Evolutionary conservation across 2,113 vertebrate species (phyloP).

Genomic region (Equus przewalskii): DNA sequence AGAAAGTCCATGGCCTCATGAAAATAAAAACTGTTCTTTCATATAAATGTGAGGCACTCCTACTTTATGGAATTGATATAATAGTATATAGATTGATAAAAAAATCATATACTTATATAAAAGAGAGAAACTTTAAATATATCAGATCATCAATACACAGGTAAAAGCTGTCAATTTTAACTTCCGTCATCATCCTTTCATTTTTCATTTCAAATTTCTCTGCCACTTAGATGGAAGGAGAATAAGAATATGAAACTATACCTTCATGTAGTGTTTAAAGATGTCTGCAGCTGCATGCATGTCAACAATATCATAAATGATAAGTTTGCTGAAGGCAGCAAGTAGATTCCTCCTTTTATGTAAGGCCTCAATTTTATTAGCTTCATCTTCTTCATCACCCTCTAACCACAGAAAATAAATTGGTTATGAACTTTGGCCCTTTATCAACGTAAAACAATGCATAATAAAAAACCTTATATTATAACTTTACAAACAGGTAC

Average conservation of each 20-base stretch:
- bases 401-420: slow-evolving; percentile 88
- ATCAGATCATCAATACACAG: slow-evolving; percentile 18
- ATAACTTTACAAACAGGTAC: slow-evolving; percentile 34
- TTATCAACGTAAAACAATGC: slow-evolving; percentile 40
- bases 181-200: background rate
- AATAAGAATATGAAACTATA: slow-evolving; percentile 79
- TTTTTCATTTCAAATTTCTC: slow-evolving; percentile 30
- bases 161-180: slow-evolving; percentile 41
- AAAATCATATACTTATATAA: background rate
- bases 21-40: slow-evolving; percentile 48
- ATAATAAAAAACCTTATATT: background rate
- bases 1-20: background rate
- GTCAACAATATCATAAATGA: slow-evolving; percentile 99
- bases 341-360: slow-evolving; percentile 99
- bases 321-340: slow-evolving; percentile 99
- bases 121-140: slow-evolving; percentile 29
- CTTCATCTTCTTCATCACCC: slow-evolving; percentile 99
- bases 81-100: background rate
- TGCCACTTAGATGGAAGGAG: background rate
- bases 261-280: slow-evolving; percentile 99
- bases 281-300: slow-evolving; percentile 99
- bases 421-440: slow-evolving; percentile 39
- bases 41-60: slow-evolving; percentile 23
- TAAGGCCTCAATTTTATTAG: slow-evolving; percentile 99
- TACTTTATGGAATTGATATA: slow-evolving; percentile 28